Base-by-base conservation (phyloP, 2,113 vertebrate species). In the Cettia cetti region DNA sequence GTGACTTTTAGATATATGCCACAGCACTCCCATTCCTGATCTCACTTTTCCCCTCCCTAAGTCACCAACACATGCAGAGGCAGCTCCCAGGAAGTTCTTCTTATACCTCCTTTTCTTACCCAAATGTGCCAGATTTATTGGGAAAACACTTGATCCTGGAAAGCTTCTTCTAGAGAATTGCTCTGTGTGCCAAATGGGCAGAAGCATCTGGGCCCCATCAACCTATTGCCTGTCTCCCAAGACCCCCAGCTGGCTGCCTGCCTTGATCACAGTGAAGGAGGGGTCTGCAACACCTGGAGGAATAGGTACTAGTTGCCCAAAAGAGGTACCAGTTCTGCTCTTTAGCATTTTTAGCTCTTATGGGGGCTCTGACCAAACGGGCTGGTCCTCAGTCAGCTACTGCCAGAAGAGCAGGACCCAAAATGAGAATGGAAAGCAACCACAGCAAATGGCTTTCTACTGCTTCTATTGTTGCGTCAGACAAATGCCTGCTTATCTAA, bases 221-320 rank as follows among this genome's bases (percentile, higher is more conserved):
- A 9, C 11, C 44, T 59, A 3, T 20, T 76, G 9, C 39, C 35
- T 77, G 18, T 23, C 8, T 16, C 24, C 10, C 14, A 82, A 42
- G 11, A 1, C 9, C 8, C 13, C 31, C 56, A 37, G n/a, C 9
- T 88, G 56, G 5, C 47, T 82, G 13, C 9, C 83, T 72, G 39
- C n/a, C 22, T 63, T 1, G 20, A 33, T 68, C 42, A 63, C 39
- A 6, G 17, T 10, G 40, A 76, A 77, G 21, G 8, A 78, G 26
- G 7, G 15, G 24, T 49, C 30, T 39, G 33, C 10, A 59, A 15
- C 4, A 59, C 28, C 30, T n/a, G 21, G 33, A 92, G 33, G 35
- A 56, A 4, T 1, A 0, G 45, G 13, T 52, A 17, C 13, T 47
- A 9, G 7, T 19, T 47, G 6, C 28, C 40, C 8, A 2, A 47